Conservation (phyloP, 2,113 vertebrate genomes). For the Pomatorhinus ruficollis region DNA sequence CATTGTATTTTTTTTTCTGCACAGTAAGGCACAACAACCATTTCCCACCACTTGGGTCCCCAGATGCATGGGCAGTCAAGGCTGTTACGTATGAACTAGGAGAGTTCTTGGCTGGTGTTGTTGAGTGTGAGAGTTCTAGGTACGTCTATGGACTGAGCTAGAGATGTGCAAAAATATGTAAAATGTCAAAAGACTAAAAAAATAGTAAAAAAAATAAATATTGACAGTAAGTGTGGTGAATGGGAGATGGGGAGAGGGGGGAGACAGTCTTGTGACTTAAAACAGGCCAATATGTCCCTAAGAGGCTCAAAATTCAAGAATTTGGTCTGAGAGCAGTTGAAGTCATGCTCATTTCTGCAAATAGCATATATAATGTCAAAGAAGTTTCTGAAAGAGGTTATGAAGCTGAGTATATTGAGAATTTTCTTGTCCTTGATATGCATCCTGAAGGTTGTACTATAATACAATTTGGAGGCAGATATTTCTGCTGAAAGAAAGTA, state of each 20-base stretch:
- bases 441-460: constrained; percentile 3
- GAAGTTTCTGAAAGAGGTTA: neutral
- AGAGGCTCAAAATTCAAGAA: neutral
- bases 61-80: neutral
- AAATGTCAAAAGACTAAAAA: neutral
- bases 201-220: neutral
- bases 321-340: neutral
- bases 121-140: neutral
- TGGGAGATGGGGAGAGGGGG: neutral
- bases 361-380: neutral
- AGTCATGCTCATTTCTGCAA: neutral
- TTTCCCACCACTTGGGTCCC: neutral
- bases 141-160: neutral
- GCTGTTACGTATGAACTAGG: neutral
- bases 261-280: neutral
- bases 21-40: neutral
- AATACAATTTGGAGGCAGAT: neutral
- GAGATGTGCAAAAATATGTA: neutral
- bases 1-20: neutral
- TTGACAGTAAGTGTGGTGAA: neutral
- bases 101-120: neutral
- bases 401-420: neutral
- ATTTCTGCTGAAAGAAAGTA: constrained; percentile 31
- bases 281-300: neutral
- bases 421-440: constrained; percentile 16